These are phyloP conservation scores for Chrysogorgia sp. DNA, from an alignment of 92 coral and sea anemone species.

Conservation along the genomic window DNA sequence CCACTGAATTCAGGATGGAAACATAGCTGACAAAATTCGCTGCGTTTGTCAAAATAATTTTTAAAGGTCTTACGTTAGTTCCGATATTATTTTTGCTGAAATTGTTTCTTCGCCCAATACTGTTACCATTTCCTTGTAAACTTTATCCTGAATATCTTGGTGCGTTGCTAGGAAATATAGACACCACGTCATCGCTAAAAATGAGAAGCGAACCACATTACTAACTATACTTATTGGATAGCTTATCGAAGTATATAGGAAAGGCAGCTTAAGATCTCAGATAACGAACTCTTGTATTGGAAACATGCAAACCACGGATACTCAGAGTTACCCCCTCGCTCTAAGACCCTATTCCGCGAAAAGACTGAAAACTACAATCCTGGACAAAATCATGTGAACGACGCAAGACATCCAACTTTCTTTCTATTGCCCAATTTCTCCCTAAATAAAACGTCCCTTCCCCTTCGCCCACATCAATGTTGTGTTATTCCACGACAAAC, in stretches of 20 bases:
- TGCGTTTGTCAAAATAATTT: neutral
- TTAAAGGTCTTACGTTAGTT: slow-evolving; percentile 67
- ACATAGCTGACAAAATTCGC: neutral
- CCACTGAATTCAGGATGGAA: too few relatives aligned
- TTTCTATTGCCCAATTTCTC: too few relatives aligned
- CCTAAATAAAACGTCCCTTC: too few relatives aligned
- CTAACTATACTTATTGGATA: too few relatives aligned
- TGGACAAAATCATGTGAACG: too few relatives aligned
- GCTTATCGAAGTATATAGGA: too few relatives aligned
- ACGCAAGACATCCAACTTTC: too few relatives aligned
- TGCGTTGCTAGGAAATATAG: slow-evolving; percentile 82
- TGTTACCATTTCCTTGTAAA: slow-evolving; percentile 72
- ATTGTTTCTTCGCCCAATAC: slow-evolving; percentile 85
- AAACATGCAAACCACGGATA: neutral
- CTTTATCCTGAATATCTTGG: slow-evolving; percentile 84
- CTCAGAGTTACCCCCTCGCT: neutral
- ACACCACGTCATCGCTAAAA: slow-evolving; percentile 87
- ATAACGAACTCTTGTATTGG: too few relatives aligned
- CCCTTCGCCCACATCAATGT: too few relatives aligned
- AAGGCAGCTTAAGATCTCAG: too few relatives aligned
- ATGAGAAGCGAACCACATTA: neutral
- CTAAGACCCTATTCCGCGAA: neutral
- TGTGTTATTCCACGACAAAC: too few relatives aligned
- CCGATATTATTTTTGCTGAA: slow-evolving; percentile 62
- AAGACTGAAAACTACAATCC: too few relatives aligned